Percentiles rank a stretch among this genome's conserved stretches.
Conservation (phyloP, 2,888 invertebrate species). For the Cremastobaeus sp. region DNA sequence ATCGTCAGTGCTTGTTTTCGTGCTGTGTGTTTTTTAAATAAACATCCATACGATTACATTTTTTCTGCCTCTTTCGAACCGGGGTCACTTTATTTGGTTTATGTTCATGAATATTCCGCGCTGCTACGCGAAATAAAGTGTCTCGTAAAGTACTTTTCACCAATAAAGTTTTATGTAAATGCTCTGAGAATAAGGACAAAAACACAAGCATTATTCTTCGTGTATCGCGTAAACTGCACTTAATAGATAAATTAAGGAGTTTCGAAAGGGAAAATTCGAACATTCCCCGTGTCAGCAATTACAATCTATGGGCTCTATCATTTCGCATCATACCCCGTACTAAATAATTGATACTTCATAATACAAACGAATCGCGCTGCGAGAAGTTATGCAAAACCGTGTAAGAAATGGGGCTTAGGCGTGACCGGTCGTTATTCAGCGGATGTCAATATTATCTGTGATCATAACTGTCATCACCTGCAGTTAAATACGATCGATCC, state of each 20-base stretch:
- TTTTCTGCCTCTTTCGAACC: constrained; percentile 13
- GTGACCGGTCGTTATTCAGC: constrained; percentile 26
- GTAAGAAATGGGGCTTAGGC: neutral
- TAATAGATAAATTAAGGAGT: constrained; percentile 43
- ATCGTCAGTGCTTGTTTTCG: constrained; percentile 3
- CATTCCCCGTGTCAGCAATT: constrained; percentile 16
- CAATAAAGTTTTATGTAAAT: constrained; percentile 50
- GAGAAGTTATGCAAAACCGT: constrained; percentile 12
- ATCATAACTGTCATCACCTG: constrained; percentile 41
- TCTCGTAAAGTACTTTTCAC: constrained; percentile 49
- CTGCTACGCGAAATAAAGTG: constrained; percentile 30
- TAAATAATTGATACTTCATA: constrained; percentile 28
- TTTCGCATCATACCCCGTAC: neutral
- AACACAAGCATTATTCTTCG: constrained; percentile 37
- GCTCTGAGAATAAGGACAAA: constrained; percentile 36
- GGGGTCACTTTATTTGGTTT: constrained; percentile 43
- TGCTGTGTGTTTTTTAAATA: constrained; percentile 1
- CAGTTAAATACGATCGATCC: constrained; percentile 45
- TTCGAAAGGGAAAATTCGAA: constrained; percentile 16
- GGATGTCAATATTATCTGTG: constrained; percentile 41
- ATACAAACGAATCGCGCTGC: constrained; percentile 7
- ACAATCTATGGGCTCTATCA: constrained; percentile 10
- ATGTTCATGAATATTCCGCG: constrained; percentile 46
- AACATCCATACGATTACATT: constrained; percentile 9
- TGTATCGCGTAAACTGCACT: constrained; percentile 45